These are phyloP conservation scores for Euwallacea fornicatus DNA, from an alignment of 1,140 invertebrate species.

Conservation along the genomic window DNA sequence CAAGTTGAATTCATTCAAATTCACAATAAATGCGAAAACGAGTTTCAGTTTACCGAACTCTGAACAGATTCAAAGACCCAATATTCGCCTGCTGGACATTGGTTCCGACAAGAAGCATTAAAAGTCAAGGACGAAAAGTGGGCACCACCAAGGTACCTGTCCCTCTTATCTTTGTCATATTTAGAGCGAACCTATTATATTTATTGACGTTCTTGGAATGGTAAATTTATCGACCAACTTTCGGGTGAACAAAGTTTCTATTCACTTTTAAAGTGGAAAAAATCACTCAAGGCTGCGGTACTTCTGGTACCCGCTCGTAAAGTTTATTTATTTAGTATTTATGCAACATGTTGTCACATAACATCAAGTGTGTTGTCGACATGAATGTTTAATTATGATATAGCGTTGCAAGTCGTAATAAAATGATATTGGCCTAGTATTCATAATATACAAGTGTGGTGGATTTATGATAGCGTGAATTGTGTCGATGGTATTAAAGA, in stretches of 20 bases:
- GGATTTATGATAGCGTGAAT: too few species aligned
- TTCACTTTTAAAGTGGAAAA: not conserved
- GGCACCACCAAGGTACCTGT: not conserved
- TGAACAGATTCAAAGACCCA: not conserved
- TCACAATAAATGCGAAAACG: not conserved
- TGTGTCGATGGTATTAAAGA: too few species aligned
- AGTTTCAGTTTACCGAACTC: not conserved
- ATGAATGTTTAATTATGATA: constrained; percentile 4
- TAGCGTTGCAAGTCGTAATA: not conserved
- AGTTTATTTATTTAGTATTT: not conserved
- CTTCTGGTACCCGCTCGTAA: not conserved
- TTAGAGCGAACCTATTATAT: not conserved
- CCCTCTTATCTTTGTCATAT: not conserved
- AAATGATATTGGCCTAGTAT: not conserved
- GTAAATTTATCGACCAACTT: not conserved
- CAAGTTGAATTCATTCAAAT: not conserved
- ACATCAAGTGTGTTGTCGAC: constrained; percentile 1
- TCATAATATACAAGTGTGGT: not conserved
- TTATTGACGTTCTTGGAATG: not conserved
- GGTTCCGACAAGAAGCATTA: not conserved
- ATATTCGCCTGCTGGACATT: not conserved
- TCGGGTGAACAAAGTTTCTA: not conserved
- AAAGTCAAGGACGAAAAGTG: constrained; percentile 3
- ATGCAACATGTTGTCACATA: constrained; percentile 2
- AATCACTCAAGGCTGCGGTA: not conserved